phyloP scores from a whole-genome alignment of 2,797 vertebrate genomes.

The Gymnoscopelus braueri region DNA sequence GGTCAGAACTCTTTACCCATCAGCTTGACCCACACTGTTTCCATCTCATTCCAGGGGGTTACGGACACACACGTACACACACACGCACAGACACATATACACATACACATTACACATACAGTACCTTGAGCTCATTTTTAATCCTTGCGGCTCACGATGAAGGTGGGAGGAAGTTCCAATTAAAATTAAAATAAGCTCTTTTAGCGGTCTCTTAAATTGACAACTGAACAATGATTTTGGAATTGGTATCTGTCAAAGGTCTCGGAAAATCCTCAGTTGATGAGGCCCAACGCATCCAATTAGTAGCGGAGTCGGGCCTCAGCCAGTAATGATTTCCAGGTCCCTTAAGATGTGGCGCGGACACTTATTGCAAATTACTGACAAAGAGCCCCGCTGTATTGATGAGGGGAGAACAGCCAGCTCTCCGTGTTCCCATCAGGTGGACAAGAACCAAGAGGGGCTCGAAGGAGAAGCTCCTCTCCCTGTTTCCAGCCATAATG shows the following conservation, averaged over 20 bases:
- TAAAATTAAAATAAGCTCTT: constrained; percentile 97
- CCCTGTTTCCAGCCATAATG: constrained; percentile 42
- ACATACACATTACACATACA: constrained; percentile 36
- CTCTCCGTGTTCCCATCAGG: constrained; percentile 90
- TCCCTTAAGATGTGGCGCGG: constrained; percentile 92
- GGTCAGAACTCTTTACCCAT: constrained; percentile 66
- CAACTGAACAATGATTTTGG: constrained; percentile 99
- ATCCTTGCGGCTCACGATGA: constrained; percentile 74
- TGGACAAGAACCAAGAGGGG: constrained; percentile 85
- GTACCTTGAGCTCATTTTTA: constrained; percentile 63
- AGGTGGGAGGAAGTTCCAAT: constrained; percentile 90
- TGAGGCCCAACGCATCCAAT: constrained; percentile 99
- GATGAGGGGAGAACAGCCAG: constrained; percentile 90
- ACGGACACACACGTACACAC: constrained; percentile 14
- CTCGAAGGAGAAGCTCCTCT: constrained; percentile 41
- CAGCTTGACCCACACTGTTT: constrained; percentile 82
- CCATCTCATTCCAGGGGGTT: constrained; percentile 51
- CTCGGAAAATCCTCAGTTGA: constrained; percentile 96
- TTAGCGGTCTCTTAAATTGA: constrained; percentile 99
- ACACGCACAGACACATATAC: constrained; percentile 18
- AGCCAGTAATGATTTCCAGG: constrained; percentile 95
- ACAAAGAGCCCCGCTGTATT: constrained; percentile 96
- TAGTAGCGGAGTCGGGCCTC: constrained; percentile 91
- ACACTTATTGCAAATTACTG: constrained; percentile 99
- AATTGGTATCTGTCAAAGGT: constrained; percentile 99